A percentile compares a stretch with the other conserved stretches of the same genome.
These are phyloP conservation scores for Neolamprologus tretocephalus DNA, from an alignment of 2,113 vertebrate genomes.

Conservation along the genomic window DNA sequence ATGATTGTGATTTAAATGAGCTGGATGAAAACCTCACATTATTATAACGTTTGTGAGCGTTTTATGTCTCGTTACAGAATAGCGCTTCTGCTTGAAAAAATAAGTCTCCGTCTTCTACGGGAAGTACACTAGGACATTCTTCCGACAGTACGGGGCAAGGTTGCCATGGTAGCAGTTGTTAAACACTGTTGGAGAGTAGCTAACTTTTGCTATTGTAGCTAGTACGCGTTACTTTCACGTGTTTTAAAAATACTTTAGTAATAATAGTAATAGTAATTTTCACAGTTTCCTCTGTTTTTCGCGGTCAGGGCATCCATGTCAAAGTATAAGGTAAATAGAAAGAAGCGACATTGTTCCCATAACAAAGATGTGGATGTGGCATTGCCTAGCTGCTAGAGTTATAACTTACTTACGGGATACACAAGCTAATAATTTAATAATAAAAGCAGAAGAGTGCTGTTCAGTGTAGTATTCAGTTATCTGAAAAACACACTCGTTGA, in stretches of 20 bases:
- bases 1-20: not conserved
- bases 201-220: not conserved
- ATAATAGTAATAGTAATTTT: not conserved
- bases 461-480: not conserved
- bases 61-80: not conserved
- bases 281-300: not conserved
- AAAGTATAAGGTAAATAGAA: constrained; percentile 58
- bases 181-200: not conserved
- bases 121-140: not conserved
- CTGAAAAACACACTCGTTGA: not conserved
- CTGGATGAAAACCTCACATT: not conserved
- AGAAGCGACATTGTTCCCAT: not conserved
- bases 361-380: not conserved
- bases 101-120: not conserved
- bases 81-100: not conserved
- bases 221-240: not conserved
- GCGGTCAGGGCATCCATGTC: constrained; percentile 22
- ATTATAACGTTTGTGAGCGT: not conserved
- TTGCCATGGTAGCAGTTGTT: constrained; percentile 21
- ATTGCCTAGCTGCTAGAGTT: not conserved
- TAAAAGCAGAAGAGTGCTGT: not conserved
- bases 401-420: not conserved
- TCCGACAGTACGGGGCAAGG: not conserved
- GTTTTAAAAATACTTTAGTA: not conserved
- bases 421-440: not conserved